phyloP scores from a whole-genome alignment of 1,140 invertebrate species.

The Drosophila carrolli region DNA sequence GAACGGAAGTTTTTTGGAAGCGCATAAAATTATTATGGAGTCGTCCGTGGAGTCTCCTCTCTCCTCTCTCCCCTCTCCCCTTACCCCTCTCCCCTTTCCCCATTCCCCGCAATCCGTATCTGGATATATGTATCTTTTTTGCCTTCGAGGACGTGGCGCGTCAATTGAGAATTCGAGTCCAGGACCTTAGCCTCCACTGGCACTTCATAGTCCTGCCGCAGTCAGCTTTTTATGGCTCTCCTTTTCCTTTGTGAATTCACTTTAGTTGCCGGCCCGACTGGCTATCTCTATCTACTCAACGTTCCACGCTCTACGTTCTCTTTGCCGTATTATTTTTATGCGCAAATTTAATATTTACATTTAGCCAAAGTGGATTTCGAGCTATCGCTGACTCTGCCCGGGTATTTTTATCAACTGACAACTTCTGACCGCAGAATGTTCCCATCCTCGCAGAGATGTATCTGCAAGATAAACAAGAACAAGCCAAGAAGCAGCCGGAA shows the following conservation, averaged over 20 bases:
- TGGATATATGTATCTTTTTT: conserved; percentile 15
- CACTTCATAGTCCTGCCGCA: conserved; percentile 68
- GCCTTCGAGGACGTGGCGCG: conserved; percentile 51
- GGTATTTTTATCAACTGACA: conserved; percentile 57
- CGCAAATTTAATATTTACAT: conserved; percentile 80
- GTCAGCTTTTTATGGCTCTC: conserved; percentile 56
- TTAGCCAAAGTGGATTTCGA: conserved; percentile 76
- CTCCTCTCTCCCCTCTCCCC: background rate
- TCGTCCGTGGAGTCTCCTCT: conserved; percentile 39
- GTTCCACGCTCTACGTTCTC: too few species aligned
- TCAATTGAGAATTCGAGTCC: conserved; percentile 65
- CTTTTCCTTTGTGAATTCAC: conserved; percentile 44
- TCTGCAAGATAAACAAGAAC: conserved; percentile 41
- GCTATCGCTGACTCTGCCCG: conserved; percentile 49
- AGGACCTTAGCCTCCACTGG: conserved; percentile 52
- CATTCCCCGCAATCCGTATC: conserved; percentile 12
- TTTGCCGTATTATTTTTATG: conserved; percentile 68
- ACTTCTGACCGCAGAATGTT: conserved; percentile 51
- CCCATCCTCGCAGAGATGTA: conserved; percentile 18
- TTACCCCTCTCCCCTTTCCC: background rate
- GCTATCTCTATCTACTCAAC: conserved; percentile 6
- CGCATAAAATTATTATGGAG: conserved; percentile 83
- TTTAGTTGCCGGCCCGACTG: conserved; percentile 55
- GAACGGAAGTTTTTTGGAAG: conserved; percentile 82
- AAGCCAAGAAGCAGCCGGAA: conserved; percentile 33